Evolutionary conservation across 2,113 vertebrate species (phyloP).

Genomic region (Chaetodon auriga): DNA sequence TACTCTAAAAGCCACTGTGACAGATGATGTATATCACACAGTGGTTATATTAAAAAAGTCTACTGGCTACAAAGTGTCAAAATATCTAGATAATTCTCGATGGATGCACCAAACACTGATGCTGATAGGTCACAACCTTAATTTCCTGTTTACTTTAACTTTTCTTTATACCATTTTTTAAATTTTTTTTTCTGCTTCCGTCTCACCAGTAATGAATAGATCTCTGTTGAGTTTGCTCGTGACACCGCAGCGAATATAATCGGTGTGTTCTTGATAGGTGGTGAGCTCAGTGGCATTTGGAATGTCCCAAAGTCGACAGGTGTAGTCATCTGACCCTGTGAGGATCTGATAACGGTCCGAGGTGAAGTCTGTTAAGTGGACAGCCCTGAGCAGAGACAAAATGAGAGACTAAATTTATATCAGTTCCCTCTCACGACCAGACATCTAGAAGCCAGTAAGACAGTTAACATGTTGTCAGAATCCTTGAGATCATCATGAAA

Average conservation of each 20-base stretch:
- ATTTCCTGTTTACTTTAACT: neutral
- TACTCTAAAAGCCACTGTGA: neutral
- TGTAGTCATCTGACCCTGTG: slow-evolving; percentile 95
- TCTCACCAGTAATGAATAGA: slow-evolving; percentile 93
- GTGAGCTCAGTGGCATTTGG: slow-evolving; percentile 87
- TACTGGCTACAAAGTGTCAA: neutral
- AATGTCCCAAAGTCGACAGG: slow-evolving; percentile 93
- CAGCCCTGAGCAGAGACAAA: slow-evolving; percentile 84
- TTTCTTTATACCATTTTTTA: neutral
- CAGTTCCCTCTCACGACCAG: neutral
- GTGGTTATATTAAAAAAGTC: neutral
- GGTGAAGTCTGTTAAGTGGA: slow-evolving; percentile 91
- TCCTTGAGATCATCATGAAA: slow-evolving; percentile 67
- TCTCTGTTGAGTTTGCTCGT: slow-evolving; percentile 92
- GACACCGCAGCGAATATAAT: slow-evolving; percentile 93
- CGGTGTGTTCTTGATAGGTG: slow-evolving; percentile 90
- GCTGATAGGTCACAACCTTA: neutral
- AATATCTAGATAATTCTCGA: neutral
- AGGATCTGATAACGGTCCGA: slow-evolving; percentile 91
- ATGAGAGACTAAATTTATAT: neutral
- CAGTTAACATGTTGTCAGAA: slow-evolving; percentile 53
- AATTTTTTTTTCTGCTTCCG: neutral
- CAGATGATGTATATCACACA: neutral
- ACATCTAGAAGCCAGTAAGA: neutral
- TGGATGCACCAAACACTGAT: neutral